Base-by-base conservation (phyloP, 2,113 vertebrate species). In the Notarius lentiginosus region DNA sequence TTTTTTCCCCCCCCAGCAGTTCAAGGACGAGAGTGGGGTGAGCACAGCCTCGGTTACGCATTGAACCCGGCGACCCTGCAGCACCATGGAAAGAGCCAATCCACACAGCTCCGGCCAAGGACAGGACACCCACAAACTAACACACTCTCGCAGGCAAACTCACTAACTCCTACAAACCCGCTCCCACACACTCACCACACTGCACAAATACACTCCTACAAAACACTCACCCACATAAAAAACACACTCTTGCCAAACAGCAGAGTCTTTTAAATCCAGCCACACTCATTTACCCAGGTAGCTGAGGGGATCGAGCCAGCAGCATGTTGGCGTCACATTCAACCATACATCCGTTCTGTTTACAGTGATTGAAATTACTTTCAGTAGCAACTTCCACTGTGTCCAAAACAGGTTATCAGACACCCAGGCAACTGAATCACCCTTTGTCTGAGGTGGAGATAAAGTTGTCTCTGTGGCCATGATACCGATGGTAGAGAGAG, bases 21-120 rank as follows among this genome's bases (percentile, higher is more conserved):
- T 95, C 93, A 94, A 95, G 94, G 95, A 93, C 90, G 87, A 93
- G 93, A 90, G 90, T 93, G 91, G 91, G 92, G 91, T 88, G 91
- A 77, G 92, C 88, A 88, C 84, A 90, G 91, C 91, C 91, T 91
- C 87, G 89, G 92, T 91, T 85, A 90, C 86, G 51, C 88, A 7
- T 82, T 85, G 92, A 95, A 95, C 94, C 88, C 93, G 90, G 66
- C 92, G 93, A 95, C 94, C 95, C 90, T 82, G 85, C 89, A 93
- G 93, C 91, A 92, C 91, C 88, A 89, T 76, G 88, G 84, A 93
- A 93, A 91, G 92, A 90, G 91, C 90, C 90, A 88, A 87, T 89
- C 88, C 88, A 80, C 91, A 86, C 58, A 85, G 82, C 68, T 73
- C 58, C 73, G 51, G 87, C 83, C 79, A 70, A 85, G 83, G 84